Evolutionary conservation across 1,140 invertebrate genomes (phyloP), one percentile per base, ranked within the genome.

Genomic region (Oreohelix idahoensis): DNA sequence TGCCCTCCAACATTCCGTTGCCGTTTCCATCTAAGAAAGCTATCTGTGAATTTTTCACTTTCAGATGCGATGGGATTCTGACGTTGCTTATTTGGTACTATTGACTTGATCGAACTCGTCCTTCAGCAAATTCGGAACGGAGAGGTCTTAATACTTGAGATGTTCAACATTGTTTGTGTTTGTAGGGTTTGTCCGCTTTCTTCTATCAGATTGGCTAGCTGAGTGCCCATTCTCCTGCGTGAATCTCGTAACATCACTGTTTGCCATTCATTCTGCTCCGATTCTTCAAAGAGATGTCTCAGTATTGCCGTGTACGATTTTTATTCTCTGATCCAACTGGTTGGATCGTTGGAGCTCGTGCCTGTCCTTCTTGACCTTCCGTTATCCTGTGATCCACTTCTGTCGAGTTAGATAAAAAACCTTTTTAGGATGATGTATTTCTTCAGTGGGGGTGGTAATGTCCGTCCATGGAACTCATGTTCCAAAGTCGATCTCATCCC

Each of bases 81-180:
- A 17, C 10, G 35, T n/a, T n/a, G n/a, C n/a, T n/a, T n/a, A n/a
- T n/a, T n/a, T n/a, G n/a, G n/a, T n/a, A n/a, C n/a, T n/a, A n/a
- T 75, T 42, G 73, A 32, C 26, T 75, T 75, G 5, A 75, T 45
- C 73, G 38, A n/a, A 75, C 42, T 75, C 39, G 35, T 75, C n/a
- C 39, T 17, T 75, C 73, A 75, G 10, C 11, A 75, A 10, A 36
- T 75, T 75, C 73, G 10, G 39, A 38, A 75, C 73, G 42, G 23
- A 17, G 5, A 45, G 73, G 38, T 45, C 73, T 75, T n/a, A n/a
- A 17, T 29, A 4, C 39, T 45, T 8, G 5, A 75, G 15, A 75
- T 75, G 2, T 1, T 75, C 39, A 10, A 45, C 51, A 58, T 23
- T n/a, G n/a, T 17, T 23, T 58, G 10, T 71, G 69, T n/a, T 35